Percentiles rank a stretch among this genome's conserved stretches.
Evolutionary conservation across 2,888 invertebrate genomes (phyloP).

Genomic region (Limnephilus marmoratus): DNA sequence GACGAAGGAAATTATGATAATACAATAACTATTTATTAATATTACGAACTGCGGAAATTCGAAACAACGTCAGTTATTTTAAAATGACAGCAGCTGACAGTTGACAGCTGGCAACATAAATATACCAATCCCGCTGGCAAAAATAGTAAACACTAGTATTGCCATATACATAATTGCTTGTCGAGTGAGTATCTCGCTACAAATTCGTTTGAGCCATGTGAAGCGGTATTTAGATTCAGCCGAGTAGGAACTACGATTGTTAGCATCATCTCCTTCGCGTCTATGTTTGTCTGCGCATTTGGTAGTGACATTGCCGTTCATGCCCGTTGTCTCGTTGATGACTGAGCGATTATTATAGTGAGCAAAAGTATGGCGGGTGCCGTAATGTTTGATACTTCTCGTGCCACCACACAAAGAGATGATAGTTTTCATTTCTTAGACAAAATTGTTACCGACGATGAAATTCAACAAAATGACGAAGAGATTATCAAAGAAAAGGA

Average conservation of each 20-base stretch:
- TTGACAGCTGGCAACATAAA: too few species aligned
- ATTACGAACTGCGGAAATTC: background rate
- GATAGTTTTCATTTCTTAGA: conserved; percentile 85
- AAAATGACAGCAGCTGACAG: too few species aligned
- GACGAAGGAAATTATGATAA: background rate
- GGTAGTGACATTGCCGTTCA: conserved; percentile 53
- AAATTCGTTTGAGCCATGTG: background rate
- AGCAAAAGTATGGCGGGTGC: conserved; percentile 88
- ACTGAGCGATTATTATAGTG: conserved; percentile 72
- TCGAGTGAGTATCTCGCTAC: too few species aligned
- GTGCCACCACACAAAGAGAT: conserved; percentile 85
- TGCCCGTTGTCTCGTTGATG: conserved; percentile 68
- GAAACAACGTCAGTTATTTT: background rate
- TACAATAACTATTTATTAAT: background rate
- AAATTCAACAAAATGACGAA: conserved; percentile 89
- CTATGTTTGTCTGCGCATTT: conserved; percentile 43
- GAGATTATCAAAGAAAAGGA: conserved; percentile 88
- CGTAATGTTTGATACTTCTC: conserved; percentile 91
- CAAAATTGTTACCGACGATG: conserved; percentile 87
- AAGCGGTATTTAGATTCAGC: background rate
- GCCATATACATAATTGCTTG: too few species aligned
- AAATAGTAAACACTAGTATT: too few species aligned
- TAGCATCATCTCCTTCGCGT: conserved; percentile 10
- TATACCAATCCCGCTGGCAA: too few species aligned
- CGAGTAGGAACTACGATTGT: background rate